These are phyloP conservation scores for Ormyrus rosae DNA, from an alignment of 2,888 invertebrate genomes.

Conservation along the genomic window DNA sequence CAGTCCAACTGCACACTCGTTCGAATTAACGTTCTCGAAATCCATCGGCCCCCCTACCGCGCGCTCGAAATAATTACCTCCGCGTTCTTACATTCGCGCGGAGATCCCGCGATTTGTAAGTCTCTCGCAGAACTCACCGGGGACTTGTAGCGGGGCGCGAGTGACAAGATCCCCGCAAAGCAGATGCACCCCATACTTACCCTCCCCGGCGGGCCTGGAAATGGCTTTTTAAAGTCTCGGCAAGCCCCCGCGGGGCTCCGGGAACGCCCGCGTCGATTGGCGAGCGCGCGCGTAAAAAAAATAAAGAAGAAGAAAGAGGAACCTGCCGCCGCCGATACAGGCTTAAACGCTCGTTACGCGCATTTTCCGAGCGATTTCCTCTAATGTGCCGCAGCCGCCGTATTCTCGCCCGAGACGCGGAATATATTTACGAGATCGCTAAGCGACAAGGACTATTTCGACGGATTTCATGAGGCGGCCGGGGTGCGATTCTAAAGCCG, in stretches of 20 bases:
- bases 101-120: slow-evolving; percentile 28
- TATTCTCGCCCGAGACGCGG: not conserved
- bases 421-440: slow-evolving; percentile 35
- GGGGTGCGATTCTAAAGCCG: not conserved
- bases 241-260: slow-evolving; percentile 52
- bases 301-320: slow-evolving; percentile 32
- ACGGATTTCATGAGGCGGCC: slow-evolving; percentile 3
- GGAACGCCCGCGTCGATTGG: slow-evolving; percentile 34
- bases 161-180: slow-evolving; percentile 65
- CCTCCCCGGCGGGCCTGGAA: slow-evolving; percentile 59
- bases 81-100: slow-evolving; percentile 10
- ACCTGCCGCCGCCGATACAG: slow-evolving; percentile 59
- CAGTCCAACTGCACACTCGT: too few species aligned
- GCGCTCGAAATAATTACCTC: slow-evolving; percentile 40
- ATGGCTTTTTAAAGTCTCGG: slow-evolving; percentile 71
- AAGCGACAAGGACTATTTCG: not conserved
- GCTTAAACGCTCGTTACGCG: slow-evolving; percentile 67
- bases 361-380: slow-evolving; percentile 68
- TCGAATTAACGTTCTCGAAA: not conserved
- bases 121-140: slow-evolving; percentile 50
- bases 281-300: slow-evolving; percentile 2
- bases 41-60: not conserved
- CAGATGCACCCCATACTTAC: slow-evolving; percentile 67
- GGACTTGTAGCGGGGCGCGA: slow-evolving; percentile 57
- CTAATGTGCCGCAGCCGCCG: slow-evolving; percentile 15